These are phyloP conservation scores for Nephila pilipes DNA, from an alignment of 1,140 invertebrate species.

Conservation along the genomic window DNA sequence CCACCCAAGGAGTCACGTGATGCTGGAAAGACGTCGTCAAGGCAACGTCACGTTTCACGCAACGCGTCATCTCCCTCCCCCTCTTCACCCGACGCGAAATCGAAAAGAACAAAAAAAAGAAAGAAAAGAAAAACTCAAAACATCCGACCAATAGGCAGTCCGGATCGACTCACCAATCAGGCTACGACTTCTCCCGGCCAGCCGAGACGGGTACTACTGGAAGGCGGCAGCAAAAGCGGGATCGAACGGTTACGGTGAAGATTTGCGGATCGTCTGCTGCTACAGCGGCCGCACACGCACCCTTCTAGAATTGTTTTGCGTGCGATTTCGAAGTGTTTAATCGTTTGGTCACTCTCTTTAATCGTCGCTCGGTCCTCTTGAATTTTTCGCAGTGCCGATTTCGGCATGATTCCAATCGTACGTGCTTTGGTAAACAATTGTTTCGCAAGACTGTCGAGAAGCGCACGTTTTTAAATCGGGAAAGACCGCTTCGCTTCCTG, in stretches of 20 bases:
- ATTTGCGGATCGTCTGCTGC: conserved; percentile 67
- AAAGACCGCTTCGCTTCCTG: background rate
- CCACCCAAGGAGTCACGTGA: conserved; percentile 68
- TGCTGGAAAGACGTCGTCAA: conserved; percentile 67
- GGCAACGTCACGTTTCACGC: conserved; percentile 75
- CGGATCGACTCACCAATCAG: conserved; percentile 69
- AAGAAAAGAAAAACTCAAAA: conserved; percentile 73
- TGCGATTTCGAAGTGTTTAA: background rate
- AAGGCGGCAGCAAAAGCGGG: conserved; percentile 74
- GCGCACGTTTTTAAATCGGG: background rate
- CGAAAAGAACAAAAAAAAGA: conserved; percentile 45
- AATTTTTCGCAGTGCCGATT: background rate
- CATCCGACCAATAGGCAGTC: conserved; percentile 64
- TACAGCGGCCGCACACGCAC: conserved; percentile 32
- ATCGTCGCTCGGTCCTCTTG: background rate
- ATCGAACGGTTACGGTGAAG: conserved; percentile 70
- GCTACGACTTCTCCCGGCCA: conserved; percentile 18
- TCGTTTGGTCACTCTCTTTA: background rate
- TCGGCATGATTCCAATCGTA: background rate
- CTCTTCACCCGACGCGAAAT: conserved; percentile 13
- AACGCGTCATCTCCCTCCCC: conserved; percentile 64
- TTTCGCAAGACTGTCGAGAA: background rate
- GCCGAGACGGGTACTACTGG: conserved; percentile 52
- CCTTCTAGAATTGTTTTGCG: conserved; percentile 45
- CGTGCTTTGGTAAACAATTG: background rate